Base-by-base conservation (phyloP, 2,113 vertebrate species). In the Pseudopodoces humilis region DNA sequence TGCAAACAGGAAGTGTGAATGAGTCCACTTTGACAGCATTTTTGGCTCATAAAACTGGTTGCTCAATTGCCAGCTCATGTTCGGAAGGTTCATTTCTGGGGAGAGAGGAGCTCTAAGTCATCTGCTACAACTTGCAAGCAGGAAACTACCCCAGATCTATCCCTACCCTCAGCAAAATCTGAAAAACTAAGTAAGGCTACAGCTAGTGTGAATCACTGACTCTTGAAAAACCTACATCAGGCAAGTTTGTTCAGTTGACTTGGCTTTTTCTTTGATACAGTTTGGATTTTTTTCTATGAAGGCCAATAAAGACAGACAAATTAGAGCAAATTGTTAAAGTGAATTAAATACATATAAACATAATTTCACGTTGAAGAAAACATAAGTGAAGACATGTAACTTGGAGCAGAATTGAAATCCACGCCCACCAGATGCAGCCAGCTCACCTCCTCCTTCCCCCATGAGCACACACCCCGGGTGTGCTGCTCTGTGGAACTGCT, bases 381-480 rank as follows among this genome's bases (percentile, higher is more conserved):
- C 7, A 4, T 65, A 76, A 59, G n/a, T 21, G 23, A 81, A 74
- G 72, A 81, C 68, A 43, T 15, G 41, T 21, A 92, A 62, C 77
- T 84, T 81, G 75, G 67, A 96, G 88, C 56, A 70, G 83, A 93
- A 59, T 55, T 23, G 53, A 97, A 94, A 95, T 86, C 92, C 89
- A 93, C 9, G 2, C 83, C 68, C n/a, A 1, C 19, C 80, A 74
- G 13, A 92, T 96, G 77, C 46, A 39, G 43, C 72, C 35, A 5
- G 71, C 83, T 97, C 94, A 96, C 95, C 97, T 97, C 89, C 14
- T 91, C 82, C n/a, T 79, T 44, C 64, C 56, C 39, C 52, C 52
- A 58, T 0, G 2, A 90, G 76, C 79, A 22, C 31, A 46, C 65
- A 60, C 44, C 50, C 63, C 2, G 20, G 84, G 46, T 65, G 76